phyloP scores from a whole-genome alignment of 1,140 invertebrate genomes.

The Bombyx mandarina region DNA sequence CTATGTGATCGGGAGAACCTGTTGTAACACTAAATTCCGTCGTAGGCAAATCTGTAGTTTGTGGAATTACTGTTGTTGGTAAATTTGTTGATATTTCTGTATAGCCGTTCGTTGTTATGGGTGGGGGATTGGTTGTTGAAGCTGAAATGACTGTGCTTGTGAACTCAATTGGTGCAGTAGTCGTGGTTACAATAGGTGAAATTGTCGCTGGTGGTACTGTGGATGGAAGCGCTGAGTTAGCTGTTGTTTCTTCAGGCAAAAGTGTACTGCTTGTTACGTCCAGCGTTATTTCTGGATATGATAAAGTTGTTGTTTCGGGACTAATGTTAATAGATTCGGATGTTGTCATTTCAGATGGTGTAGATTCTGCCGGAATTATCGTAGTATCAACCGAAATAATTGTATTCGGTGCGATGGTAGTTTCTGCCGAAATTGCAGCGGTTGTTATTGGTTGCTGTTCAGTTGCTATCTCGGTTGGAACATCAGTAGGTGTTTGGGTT shows the following conservation, averaged over 20 bases:
- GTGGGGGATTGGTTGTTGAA: background rate
- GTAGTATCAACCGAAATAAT: background rate
- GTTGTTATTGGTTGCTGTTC: slow-evolving; percentile 1
- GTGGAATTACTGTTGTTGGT: background rate
- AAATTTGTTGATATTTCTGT: background rate
- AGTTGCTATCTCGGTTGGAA: slow-evolving; percentile 1
- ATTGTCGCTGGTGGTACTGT: background rate
- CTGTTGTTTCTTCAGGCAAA: slow-evolving; percentile 4
- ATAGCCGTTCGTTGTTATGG: slow-evolving; percentile 1
- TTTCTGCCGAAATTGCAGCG: background rate
- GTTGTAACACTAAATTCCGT: no score
- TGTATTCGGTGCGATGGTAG: background rate
- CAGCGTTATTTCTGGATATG: background rate
- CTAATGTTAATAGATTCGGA: background rate
- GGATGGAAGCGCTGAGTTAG: background rate
- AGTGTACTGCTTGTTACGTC: background rate
- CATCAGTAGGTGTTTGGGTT: background rate
- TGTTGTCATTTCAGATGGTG: slow-evolving; percentile 3
- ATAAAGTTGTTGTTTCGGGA: no score
- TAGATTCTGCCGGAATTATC: slow-evolving; percentile 1
- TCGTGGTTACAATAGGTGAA: background rate
- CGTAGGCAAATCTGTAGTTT: no score
- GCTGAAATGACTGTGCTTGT: background rate
- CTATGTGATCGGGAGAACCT: no score
- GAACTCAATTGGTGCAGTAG: background rate